Evolutionary conservation across 1,140 invertebrate genomes (phyloP).

Genomic region (Amyelois transitella): DNA sequence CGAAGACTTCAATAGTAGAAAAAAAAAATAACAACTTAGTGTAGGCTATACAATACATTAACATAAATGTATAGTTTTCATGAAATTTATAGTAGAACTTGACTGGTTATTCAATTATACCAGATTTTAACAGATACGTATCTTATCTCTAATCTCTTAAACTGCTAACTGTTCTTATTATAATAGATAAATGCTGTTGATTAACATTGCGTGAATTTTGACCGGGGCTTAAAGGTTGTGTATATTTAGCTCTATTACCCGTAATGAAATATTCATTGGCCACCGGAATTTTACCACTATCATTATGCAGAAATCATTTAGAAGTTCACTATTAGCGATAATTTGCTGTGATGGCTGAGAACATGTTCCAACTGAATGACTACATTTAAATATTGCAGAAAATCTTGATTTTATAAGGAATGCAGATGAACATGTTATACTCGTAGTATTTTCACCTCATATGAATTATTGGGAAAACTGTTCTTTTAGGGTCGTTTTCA

Average conservation of each 20-base stretch:
- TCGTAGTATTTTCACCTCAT: too few species aligned
- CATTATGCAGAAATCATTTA: constrained; percentile 58
- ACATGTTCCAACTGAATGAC: constrained; percentile 1
- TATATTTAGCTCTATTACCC: constrained; percentile 21
- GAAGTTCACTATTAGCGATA: constrained; percentile 30
- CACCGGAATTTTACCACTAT: constrained; percentile 60
- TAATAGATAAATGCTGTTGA: neutral
- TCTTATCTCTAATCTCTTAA: too few species aligned
- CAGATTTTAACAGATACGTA: neutral
- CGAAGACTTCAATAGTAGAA: too few species aligned
- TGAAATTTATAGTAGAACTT: neutral
- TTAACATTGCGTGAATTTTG: neutral
- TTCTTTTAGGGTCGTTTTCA: too few species aligned
- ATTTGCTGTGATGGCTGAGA: constrained; percentile 27
- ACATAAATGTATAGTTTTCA: neutral
- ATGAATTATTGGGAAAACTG: too few species aligned
- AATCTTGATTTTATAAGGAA: too few species aligned
- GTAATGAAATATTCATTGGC: constrained; percentile 64
- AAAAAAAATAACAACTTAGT: too few species aligned
- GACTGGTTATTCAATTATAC: neutral
- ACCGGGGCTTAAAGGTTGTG: neutral
- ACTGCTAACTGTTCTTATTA: neutral
- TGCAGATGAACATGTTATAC: too few species aligned
- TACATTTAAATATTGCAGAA: neutral
- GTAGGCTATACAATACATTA: too few species aligned